These are phyloP conservation scores for Latrodectus hesperus DNA, from an alignment of 2,888 invertebrate genomes.

Conservation along the genomic window DNA sequence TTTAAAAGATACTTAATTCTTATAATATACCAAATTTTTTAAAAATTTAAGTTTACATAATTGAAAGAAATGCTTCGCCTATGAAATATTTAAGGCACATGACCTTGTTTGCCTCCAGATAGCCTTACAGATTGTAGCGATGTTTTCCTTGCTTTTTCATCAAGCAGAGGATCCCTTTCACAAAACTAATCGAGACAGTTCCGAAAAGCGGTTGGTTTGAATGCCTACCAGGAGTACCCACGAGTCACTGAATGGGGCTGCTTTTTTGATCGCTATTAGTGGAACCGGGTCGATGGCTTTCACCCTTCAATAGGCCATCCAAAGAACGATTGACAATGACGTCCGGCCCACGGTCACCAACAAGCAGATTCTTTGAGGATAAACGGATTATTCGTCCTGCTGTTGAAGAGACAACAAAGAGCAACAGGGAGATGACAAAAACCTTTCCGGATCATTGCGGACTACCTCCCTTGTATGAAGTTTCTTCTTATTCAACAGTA, in stretches of 20 bases:
- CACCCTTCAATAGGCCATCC: conserved; percentile 1
- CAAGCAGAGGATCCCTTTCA: conserved; percentile 22
- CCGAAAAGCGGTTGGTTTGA: conserved; percentile 28
- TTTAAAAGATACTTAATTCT: too few species aligned
- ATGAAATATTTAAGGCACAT: too few species aligned
- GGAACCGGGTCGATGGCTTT: conserved; percentile 35
- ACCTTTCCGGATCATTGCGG: conserved; percentile 52
- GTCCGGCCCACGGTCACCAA: conserved; percentile 34
- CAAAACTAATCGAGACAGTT: conserved; percentile 59
- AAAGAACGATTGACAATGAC: conserved; percentile 41
- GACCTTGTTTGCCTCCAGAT: too few species aligned
- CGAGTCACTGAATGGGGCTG: conserved; percentile 40
- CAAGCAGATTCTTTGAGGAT: conserved; percentile 43
- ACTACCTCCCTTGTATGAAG: conserved; percentile 50
- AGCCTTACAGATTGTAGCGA: too few species aligned
- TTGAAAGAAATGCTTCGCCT: too few species aligned
- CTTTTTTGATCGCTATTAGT: conserved; percentile 5
- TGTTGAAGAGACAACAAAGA: conserved; percentile 53
- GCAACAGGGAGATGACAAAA: conserved; percentile 59
- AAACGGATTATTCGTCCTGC: conserved; percentile 51
- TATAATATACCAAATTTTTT: too few species aligned
- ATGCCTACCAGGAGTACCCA: conserved; percentile 43
- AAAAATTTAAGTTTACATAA: too few species aligned
- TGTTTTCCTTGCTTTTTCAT: not conserved
- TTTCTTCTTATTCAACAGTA: conserved; percentile 6